Evolutionary conservation across 1,140 invertebrate species (phyloP).

Genomic region (Micrasema minimum): DNA sequence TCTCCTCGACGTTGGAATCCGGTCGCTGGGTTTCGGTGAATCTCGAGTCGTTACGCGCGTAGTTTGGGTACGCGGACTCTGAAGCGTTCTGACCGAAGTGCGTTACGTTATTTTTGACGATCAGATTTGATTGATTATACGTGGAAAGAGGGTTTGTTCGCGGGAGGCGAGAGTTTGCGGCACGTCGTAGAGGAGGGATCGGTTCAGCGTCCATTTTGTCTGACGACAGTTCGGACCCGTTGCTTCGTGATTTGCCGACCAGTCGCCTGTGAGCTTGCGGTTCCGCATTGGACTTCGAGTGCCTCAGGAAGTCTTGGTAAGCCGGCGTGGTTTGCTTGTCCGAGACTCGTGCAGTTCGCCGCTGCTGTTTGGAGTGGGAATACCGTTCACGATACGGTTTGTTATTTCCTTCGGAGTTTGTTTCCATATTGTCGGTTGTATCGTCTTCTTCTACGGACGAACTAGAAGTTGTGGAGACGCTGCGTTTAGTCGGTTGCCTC

Average conservation of each 20-base stretch:
- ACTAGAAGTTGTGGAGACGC: slow-evolving; percentile 60
- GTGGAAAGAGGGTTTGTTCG: slow-evolving; percentile 67
- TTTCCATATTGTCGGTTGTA: slow-evolving; percentile 67
- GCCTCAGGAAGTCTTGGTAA: slow-evolving; percentile 40
- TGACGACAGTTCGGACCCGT: slow-evolving; percentile 39
- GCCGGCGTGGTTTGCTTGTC: slow-evolving; percentile 55
- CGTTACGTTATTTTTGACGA: slow-evolving; percentile 57
- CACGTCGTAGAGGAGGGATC: slow-evolving; percentile 62
- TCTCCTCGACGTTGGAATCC: slow-evolving; percentile 65
- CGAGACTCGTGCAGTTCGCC: slow-evolving; percentile 57
- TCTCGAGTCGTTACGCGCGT: slow-evolving; percentile 26
- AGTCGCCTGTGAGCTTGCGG: slow-evolving; percentile 44
- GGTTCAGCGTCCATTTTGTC: slow-evolving; percentile 58
- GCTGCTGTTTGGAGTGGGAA: slow-evolving; percentile 60
- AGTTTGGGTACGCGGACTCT: slow-evolving; percentile 21
- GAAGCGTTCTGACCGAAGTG: slow-evolving; percentile 61
- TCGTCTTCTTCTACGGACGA: slow-evolving; percentile 68
- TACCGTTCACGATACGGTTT: slow-evolving; percentile 66
- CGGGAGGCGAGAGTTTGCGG: slow-evolving; percentile 63
- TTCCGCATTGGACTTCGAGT: slow-evolving; percentile 47
- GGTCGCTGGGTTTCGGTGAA: slow-evolving; percentile 52
- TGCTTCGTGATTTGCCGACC: slow-evolving; percentile 57
- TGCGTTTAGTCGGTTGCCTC: slow-evolving; percentile 47
- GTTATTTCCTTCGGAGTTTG: slow-evolving; percentile 66
- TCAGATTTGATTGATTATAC: slow-evolving; percentile 58